phyloP scores from a whole-genome alignment of 2,888 invertebrate species.

The Drosophila nr. perissopoda region DNA sequence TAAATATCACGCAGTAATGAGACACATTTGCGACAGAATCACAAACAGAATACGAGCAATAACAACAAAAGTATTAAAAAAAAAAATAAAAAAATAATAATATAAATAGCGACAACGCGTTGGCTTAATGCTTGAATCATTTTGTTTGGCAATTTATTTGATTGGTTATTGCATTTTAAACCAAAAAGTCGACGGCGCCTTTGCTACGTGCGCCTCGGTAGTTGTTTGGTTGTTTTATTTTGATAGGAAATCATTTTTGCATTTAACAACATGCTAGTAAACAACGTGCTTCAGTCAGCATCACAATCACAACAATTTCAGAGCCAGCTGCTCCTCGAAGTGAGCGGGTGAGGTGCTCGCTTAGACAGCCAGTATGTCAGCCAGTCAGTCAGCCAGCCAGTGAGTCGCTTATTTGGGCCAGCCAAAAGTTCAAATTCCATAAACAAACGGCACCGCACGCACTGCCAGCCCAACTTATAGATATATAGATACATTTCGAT shows the following conservation, averaged over 20 bases:
- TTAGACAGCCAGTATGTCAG: conserved; percentile 34
- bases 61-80: conserved; percentile 20
- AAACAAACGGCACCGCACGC: conserved; percentile 68
- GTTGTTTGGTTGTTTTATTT: conserved; percentile 54
- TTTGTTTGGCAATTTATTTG: conserved; percentile 77
- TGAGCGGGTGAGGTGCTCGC: conserved; percentile 38
- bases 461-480: conserved; percentile 41
- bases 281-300: conserved; percentile 56
- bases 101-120: conserved; percentile 52
- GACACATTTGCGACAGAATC: conserved; percentile 72
- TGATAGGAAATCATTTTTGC: conserved; percentile 81
- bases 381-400: conserved; percentile 29
- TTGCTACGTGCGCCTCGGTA: conserved; percentile 61
- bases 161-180: conserved; percentile 80
- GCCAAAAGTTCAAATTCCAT: conserved; percentile 73
- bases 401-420: conserved; percentile 41
- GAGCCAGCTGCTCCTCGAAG: conserved; percentile 48
- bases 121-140: conserved; percentile 74
- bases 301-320: conserved; percentile 35
- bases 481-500: conserved; percentile 46
- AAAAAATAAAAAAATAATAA: conserved; percentile 24
- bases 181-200: conserved; percentile 56
- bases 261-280: conserved; percentile 76
- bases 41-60: conserved; percentile 21
- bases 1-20: conserved; percentile 79